These are phyloP conservation scores for Drosophila melanica DNA, from an alignment of 1,140 invertebrate species.

Conservation along the genomic window DNA sequence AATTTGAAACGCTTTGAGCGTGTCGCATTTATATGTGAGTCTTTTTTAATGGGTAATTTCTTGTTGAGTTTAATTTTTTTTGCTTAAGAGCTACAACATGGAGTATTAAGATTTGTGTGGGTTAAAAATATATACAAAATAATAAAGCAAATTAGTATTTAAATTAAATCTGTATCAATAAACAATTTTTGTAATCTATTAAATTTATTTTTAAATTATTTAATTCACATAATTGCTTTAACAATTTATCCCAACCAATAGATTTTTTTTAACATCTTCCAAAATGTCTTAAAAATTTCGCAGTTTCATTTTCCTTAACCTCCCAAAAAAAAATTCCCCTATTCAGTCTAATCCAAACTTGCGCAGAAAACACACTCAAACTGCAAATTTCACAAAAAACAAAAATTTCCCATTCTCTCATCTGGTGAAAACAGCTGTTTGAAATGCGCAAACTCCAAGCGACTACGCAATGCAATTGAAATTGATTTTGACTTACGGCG, in stretches of 20 bases:
- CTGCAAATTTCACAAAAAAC: neutral
- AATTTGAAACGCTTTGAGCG: slow-evolving; percentile 20
- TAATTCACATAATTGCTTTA: no score
- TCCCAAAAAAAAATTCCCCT: neutral
- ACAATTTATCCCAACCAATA: no score
- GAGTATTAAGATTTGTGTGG: neutral
- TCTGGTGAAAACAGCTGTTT: slow-evolving; percentile 51
- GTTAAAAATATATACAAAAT: no score
- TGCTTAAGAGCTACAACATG: neutral
- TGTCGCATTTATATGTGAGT: neutral
- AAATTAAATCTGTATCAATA: no score
- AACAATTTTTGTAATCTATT: no score
- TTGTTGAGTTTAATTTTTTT: neutral
- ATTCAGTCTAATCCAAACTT: slow-evolving; percentile 31
- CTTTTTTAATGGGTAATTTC: neutral
- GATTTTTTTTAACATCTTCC: neutral
- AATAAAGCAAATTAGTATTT: no score
- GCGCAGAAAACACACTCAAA: slow-evolving; percentile 30
- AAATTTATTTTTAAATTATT: no score
- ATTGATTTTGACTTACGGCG: slow-evolving; percentile 53
- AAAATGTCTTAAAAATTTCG: neutral
- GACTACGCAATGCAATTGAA: slow-evolving; percentile 74
- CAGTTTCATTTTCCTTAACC: neutral
- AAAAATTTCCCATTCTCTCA: slow-evolving; percentile 22
- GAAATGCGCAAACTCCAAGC: slow-evolving; percentile 68